Evolutionary conservation across 2,797 vertebrate species (phyloP).

Genomic region (Cyprinella venusta): DNA sequence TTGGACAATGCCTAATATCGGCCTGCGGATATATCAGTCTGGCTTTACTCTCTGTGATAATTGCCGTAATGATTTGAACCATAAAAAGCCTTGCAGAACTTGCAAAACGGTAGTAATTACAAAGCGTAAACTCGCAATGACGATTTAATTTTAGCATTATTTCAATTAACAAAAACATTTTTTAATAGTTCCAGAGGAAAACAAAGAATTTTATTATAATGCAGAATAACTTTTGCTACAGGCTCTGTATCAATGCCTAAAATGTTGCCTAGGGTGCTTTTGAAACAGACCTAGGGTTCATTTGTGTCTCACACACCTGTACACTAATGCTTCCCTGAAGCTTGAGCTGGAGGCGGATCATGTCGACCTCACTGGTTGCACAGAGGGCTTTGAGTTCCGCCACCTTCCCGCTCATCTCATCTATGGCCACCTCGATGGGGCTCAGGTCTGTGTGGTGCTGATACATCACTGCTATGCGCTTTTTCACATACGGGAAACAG

Average conservation of each 20-base stretch:
- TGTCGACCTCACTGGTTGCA: conserved; percentile 90
- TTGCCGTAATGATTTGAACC: background rate
- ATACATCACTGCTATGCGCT: conserved; percentile 96
- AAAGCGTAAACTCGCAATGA: background rate
- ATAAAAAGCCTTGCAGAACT: background rate
- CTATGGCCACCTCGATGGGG: conserved; percentile 97
- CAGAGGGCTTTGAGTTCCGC: conserved; percentile 89
- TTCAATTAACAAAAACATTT: background rate
- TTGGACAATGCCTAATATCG: too few relatives aligned
- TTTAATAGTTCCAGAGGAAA: background rate
- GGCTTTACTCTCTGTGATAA: too few relatives aligned
- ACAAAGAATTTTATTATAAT: background rate
- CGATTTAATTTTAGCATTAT: background rate
- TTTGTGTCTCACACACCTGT: conserved; percentile 76
- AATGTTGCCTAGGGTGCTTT: background rate
- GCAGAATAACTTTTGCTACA: background rate
- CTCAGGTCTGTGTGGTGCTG: conserved; percentile 96
- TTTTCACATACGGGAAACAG: conserved; percentile 97
- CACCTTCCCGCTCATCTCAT: conserved; percentile 96
- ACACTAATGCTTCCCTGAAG: conserved; percentile 94
- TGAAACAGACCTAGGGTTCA: background rate
- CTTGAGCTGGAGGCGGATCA: conserved; percentile 96
- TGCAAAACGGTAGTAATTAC: too few relatives aligned
- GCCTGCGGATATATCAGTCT: too few relatives aligned
- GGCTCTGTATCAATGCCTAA: background rate